Base-by-base conservation (phyloP, 2,797 vertebrate species). In the Sebastes minor region DNA sequence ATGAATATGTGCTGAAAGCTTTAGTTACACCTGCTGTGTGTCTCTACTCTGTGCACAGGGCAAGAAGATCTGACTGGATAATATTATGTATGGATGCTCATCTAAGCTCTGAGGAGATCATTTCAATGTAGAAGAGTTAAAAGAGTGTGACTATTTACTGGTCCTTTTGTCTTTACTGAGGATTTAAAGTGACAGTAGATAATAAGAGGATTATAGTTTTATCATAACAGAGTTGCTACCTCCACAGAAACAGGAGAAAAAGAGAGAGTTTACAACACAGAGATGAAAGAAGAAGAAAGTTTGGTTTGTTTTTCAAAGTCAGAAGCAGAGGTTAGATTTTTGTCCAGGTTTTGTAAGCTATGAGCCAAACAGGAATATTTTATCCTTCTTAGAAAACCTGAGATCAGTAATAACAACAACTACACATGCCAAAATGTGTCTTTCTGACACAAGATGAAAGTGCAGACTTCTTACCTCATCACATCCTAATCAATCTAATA, bases 1-100 rank as follows among this genome's bases (percentile, higher is more conserved):
- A 88, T 75, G 71, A 90, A 85, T 71, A 86, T 71, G 84, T 90
- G 88, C 13, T 83, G 89, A 93, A 90, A 88, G 76, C 73, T 84
- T 52, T 8, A 28, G 71, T 87, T 86, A 74, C 88, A 92, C 89
- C 90, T 92, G 91, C 73, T 65, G 32, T 22, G 33, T 60, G 42
- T 18, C 18, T 78, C 46, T 28, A 8, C 68, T 81, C 49, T 18
- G 68, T 60, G 68, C 42, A 3, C 28, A 46, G 2, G 8, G 16
- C 8, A 27, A 14, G 4, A 4, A 63, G 35, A 42, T n/a, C 20
- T 20, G 18, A 74, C 3, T 4, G 20, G 28, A 53, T 56, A 23
- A 49, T 27, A 30, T 4, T 6, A 23, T 16, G 9, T 2, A 1
- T 32, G 2, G n/a, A 59, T 10, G 11, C 65, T 66, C 8, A 62